Conservation (phyloP, 2,888 invertebrate genomes). For the Drosophila kanekoi region DNA sequence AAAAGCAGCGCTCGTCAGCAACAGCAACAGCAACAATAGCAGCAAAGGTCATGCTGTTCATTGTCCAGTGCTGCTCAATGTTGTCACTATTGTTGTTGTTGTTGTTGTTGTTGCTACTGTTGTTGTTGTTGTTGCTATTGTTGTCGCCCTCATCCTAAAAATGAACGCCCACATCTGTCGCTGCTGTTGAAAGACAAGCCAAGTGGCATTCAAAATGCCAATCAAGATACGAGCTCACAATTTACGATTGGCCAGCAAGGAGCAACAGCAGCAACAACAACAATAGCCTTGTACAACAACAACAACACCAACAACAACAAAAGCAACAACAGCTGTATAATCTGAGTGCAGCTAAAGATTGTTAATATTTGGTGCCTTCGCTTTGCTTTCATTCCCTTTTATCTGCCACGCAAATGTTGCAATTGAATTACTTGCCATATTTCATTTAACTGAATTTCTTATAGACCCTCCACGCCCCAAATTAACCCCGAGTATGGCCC, state of each 20-base stretch:
- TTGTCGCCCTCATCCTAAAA: slow-evolving; percentile 34
- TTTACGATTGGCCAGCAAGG: slow-evolving; percentile 68
- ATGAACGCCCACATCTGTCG: slow-evolving; percentile 54
- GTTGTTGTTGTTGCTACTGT: not conserved
- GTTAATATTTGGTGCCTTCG: slow-evolving; percentile 29
- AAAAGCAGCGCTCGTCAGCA: slow-evolving; percentile 55
- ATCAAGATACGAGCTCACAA: slow-evolving; percentile 61
- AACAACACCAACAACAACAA: slow-evolving; percentile 6
- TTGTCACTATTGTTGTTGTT: not conserved
- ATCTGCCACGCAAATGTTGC: slow-evolving; percentile 21
- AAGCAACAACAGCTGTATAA: slow-evolving; percentile 3
- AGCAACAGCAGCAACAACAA: slow-evolving; percentile 30
- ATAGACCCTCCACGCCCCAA: not conserved
- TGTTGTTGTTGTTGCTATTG: slow-evolving; percentile 6
- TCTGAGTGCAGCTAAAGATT: slow-evolving; percentile 37
- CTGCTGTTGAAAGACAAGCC: slow-evolving; percentile 57
- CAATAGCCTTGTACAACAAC: not conserved
- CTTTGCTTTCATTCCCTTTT: slow-evolving; percentile 12
- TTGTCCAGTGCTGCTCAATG: slow-evolving; percentile 53
- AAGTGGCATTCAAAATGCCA: slow-evolving; percentile 61
- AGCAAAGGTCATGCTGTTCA: slow-evolving; percentile 70
- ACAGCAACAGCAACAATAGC: slow-evolving; percentile 38
- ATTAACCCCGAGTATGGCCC: not conserved
- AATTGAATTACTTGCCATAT: slow-evolving; percentile 33
- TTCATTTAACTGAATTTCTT: slow-evolving; percentile 30